phyloP scores from a whole-genome alignment of 2,113 vertebrate species.

The Sorex araneus region DNA sequence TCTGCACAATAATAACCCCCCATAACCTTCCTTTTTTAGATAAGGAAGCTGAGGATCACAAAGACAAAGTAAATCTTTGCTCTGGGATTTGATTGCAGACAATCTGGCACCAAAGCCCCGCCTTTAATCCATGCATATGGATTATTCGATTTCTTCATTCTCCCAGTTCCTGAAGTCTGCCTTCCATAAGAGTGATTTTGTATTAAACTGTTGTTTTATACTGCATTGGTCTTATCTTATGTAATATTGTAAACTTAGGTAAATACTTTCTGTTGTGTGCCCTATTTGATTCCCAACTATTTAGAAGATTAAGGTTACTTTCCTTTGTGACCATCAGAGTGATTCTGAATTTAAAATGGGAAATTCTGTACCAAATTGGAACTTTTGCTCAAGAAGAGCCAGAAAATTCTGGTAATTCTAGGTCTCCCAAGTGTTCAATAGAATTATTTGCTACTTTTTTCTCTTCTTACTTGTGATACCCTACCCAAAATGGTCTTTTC shows the following conservation, averaged over 20 bases:
- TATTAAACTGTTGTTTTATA: neutral
- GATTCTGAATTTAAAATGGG: neutral
- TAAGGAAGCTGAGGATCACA: slow-evolving; percentile 3
- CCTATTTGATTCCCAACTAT: neutral
- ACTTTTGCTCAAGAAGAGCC: neutral
- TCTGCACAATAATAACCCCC: neutral
- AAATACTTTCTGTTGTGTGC: neutral
- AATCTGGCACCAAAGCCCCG: neutral
- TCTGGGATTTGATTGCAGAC: slow-evolving; percentile 41
- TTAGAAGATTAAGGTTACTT: neutral
- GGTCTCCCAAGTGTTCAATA: neutral
- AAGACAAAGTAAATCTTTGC: neutral
- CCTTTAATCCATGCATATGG: neutral
- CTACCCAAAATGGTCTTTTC: neutral
- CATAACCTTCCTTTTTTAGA: neutral
- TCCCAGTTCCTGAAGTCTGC: neutral
- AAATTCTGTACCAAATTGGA: slow-evolving; percentile 9
- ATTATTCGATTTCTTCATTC: neutral
- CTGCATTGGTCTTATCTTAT: neutral
- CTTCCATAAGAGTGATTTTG: neutral
- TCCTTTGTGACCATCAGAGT: neutral
- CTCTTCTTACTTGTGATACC: neutral
- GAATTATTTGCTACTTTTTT: neutral
- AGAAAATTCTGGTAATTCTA: slow-evolving; percentile 35
- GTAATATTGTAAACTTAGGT: neutral